A percentile compares a stretch with the other conserved stretches of the same genome.
phyloP scores from a whole-genome alignment of 2,113 vertebrate genomes.

The Myocastor coypus region DNA sequence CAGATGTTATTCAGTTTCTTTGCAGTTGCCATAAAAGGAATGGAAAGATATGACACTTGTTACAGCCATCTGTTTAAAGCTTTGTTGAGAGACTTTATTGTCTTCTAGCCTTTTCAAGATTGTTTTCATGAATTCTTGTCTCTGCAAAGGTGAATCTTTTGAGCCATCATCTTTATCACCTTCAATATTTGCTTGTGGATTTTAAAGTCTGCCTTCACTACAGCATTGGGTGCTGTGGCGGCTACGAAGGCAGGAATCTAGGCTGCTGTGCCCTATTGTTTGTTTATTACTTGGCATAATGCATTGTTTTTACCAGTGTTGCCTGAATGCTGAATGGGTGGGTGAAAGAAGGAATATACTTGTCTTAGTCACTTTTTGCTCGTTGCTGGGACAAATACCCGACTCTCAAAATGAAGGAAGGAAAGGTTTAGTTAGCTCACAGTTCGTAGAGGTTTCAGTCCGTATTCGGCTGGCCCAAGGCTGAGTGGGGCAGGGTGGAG shows the following conservation, averaged over 20 bases:
- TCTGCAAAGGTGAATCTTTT: constrained; percentile 45
- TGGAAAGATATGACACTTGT: constrained; percentile 42
- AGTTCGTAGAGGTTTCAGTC: no score
- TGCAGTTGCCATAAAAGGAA: constrained; percentile 55
- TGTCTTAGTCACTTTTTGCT: no score
- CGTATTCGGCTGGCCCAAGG: no score
- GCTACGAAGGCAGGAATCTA: not conserved
- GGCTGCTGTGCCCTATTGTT: not conserved
- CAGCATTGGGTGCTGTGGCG: not conserved
- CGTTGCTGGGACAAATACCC: no score
- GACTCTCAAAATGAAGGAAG: no score
- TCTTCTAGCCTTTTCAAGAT: constrained; percentile 55
- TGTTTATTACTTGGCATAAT: not conserved
- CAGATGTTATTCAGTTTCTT: constrained; percentile 64
- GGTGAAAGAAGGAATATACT: not conserved
- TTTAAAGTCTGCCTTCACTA: not conserved
- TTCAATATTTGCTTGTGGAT: not conserved
- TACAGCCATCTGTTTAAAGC: constrained; percentile 3
- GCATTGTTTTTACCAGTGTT: not conserved
- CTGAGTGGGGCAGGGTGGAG: no score
- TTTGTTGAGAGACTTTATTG: constrained; percentile 41
- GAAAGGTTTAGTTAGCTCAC: no score
- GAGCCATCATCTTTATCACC: not conserved
- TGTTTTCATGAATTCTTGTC: constrained; percentile 19
- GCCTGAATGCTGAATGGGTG: not conserved